Evolutionary conservation across 1,140 invertebrate genomes (phyloP).

Genomic region (Kradibia gibbosae): DNA sequence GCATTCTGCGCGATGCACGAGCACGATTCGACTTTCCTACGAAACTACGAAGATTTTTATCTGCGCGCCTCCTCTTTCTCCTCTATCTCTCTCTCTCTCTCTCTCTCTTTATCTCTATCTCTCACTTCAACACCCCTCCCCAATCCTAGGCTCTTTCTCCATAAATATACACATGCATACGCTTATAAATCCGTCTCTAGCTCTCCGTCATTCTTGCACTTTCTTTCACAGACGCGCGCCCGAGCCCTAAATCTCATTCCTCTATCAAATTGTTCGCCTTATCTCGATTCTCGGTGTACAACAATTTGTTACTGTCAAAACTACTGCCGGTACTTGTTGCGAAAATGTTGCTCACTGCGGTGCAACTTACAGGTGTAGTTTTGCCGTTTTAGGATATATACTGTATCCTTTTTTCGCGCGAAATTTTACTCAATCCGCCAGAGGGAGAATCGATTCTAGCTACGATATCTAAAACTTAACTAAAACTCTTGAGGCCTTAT

Average conservation of each 20-base stretch:
- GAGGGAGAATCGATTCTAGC: neutral
- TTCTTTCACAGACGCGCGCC: no score
- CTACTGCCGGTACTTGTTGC: neutral
- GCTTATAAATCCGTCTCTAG: no score
- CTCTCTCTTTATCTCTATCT: neutral
- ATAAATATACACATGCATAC: no score
- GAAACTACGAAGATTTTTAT: conserved; percentile 38
- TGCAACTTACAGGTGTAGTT: conserved; percentile 39
- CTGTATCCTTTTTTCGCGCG: neutral
- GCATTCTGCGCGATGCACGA: conserved; percentile 5
- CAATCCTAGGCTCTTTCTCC: no score
- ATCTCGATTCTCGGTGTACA: neutral
- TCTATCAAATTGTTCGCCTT: neutral
- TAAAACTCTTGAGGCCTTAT: neutral
- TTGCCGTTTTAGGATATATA: conserved; percentile 42
- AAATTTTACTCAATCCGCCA: neutral
- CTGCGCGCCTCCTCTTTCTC: conserved; percentile 1
- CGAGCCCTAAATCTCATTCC: neutral
- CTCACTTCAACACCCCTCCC: no score
- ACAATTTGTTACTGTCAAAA: conserved; percentile 49
- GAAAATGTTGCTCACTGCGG: neutral
- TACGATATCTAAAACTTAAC: neutral
- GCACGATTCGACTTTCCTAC: neutral
- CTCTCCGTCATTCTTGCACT: no score
- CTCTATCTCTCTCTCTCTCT: neutral